phyloP scores from a whole-genome alignment of 2,888 invertebrate genomes.

The Tetragnatha montana region DNA sequence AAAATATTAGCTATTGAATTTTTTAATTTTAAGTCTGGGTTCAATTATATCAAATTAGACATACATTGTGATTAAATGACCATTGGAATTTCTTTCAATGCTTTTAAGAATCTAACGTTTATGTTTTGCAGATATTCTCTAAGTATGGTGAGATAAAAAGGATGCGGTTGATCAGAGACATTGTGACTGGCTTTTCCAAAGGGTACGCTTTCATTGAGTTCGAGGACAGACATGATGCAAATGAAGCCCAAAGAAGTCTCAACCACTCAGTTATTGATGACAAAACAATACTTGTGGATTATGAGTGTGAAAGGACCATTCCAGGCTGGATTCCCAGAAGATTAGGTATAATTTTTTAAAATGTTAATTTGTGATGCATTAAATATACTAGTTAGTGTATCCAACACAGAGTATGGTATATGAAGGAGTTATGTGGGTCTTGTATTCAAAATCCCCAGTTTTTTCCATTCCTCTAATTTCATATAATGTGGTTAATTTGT shows the following conservation, averaged over 20 bases:
- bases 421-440: too few species aligned
- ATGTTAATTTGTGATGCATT: too few species aligned
- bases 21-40: background rate
- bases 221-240: slow-evolving; percentile 80
- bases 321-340: slow-evolving; percentile 90
- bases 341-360: slow-evolving; percentile 79
- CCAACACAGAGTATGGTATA: too few species aligned
- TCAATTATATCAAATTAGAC: background rate
- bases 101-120: background rate
- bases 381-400: too few species aligned
- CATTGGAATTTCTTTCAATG: background rate
- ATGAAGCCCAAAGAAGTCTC: slow-evolving; percentile 81
- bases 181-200: slow-evolving; percentile 88
- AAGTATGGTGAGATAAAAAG: slow-evolving; percentile 82
- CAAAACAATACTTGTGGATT: slow-evolving; percentile 84
- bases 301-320: slow-evolving; percentile 84
- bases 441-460: too few species aligned
- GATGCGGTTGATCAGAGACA: slow-evolving; percentile 84
- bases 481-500: too few species aligned
- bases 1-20: too few species aligned
- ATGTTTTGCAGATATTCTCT: slow-evolving; percentile 76
- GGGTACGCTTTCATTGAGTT: slow-evolving; percentile 92
- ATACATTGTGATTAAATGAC: background rate
- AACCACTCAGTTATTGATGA: slow-evolving; percentile 82
- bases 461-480: too few species aligned